Conservation (phyloP, 2,888 invertebrate genomes). For the Anodontia alba region DNA sequence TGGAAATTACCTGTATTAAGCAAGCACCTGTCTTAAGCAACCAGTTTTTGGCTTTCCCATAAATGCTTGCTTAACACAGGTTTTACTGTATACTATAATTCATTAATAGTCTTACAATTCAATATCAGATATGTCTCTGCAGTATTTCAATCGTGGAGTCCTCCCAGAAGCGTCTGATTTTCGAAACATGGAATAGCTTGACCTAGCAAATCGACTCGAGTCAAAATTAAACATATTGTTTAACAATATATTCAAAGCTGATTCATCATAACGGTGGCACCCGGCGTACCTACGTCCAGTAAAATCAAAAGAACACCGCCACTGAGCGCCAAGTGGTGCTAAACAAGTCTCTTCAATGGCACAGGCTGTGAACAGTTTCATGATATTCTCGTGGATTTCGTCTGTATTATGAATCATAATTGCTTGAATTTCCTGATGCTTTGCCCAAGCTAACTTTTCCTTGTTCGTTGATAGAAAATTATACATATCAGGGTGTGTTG, state of each 20-base stretch:
- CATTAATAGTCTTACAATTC: too few species aligned
- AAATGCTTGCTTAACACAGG: too few species aligned
- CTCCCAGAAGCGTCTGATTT: conserved; percentile 63
- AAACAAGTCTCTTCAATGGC: conserved; percentile 82
- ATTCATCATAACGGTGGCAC: conserved; percentile 84
- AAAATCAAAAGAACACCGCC: conserved; percentile 70
- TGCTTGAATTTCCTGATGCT: conserved; percentile 75
- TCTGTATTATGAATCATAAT: conserved; percentile 81
- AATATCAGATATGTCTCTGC: too few species aligned
- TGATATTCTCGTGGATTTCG: conserved; percentile 70
- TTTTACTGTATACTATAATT: too few species aligned
- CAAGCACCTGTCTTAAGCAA: too few species aligned
- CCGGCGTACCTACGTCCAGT: conserved; percentile 68
- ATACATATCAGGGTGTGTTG: conserved; percentile 81
- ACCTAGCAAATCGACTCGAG: conserved; percentile 61
- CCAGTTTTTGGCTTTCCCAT: too few species aligned
- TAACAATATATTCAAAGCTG: conserved; percentile 83
- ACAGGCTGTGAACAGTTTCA: conserved; percentile 82
- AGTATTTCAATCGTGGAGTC: too few species aligned
- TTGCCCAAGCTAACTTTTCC: conserved; percentile 68
- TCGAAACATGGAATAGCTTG: conserved; percentile 57
- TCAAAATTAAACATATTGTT: conserved; percentile 82
- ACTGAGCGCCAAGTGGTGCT: conserved; percentile 73
- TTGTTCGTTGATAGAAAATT: conserved; percentile 79
- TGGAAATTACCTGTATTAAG: too few species aligned